Evolutionary conservation across 1,140 invertebrate species (phyloP), one percentile per base, ranked within the genome.

Genomic region (Pseudomyrmex gracilis): DNA sequence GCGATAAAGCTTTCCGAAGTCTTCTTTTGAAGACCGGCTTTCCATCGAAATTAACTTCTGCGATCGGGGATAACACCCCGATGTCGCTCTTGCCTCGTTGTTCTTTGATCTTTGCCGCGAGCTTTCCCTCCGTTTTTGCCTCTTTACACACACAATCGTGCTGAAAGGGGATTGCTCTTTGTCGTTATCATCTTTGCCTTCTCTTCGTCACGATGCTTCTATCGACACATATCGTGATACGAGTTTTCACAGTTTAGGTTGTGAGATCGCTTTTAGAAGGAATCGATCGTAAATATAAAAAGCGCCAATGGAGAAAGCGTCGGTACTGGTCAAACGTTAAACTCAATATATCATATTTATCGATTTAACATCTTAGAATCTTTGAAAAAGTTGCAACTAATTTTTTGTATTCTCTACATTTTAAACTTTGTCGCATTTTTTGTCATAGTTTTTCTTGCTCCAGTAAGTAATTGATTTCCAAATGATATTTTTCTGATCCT

Each of bases 11-110:
- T 70, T 43, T 45, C 47, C 53, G 5, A 13, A 24, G 49, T 12
- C 7, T 34, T 51, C 13, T 43, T 17, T 24, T 17, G 47, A 76
- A 51, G 9, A 60, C n/a, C 61, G 49, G 17, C 67, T 22, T 71
- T 70, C 66, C 66, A 60, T 71, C 76, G 53, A 80, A 71, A 80
- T 80, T 80, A 80, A 80, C 76, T 80, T 80, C 53, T 58, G n/a
- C 66, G 53, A 80, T 77, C 76, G 66, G 64, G 20, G 64, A 78
- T 47, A 55, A 58, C 20, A 17, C 45, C 76, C 45, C 71, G 53
- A 63, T 60, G 9, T 45, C 49, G 55, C 47, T 43, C 43, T 20
- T 55, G 9, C 2, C 51, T 60, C 73, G 8, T 34, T 10, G 47
- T 53, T 3, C 47, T 77, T 77, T 77, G 73, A 77, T 77, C 73